phyloP scores from a whole-genome alignment of 2,888 invertebrate genomes.

The Eristalis tenax region DNA sequence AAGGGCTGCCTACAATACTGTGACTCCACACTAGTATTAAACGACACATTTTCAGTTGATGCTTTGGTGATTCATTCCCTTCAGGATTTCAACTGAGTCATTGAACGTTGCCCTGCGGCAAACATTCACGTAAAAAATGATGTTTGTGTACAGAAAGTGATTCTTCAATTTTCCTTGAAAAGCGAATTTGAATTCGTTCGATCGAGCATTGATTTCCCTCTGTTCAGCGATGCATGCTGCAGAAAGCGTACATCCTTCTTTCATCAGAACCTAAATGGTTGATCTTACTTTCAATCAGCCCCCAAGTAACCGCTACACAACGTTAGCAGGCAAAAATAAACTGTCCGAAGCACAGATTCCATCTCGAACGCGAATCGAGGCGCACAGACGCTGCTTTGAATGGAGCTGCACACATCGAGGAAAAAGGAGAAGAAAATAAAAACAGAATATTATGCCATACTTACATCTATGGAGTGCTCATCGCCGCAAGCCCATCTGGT shows the following conservation, averaged over 20 bases:
- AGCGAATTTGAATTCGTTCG: not conserved
- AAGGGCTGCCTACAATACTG: too few relatives aligned
- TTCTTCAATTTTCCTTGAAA: too few relatives aligned
- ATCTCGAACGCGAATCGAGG: not conserved
- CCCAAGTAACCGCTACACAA: not conserved
- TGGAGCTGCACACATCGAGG: not conserved
- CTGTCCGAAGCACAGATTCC: not conserved
- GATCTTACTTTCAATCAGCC: not conserved
- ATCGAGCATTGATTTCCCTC: not conserved
- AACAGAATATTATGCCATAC: conserved; percentile 77
- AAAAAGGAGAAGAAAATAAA: not conserved
- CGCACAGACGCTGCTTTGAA: not conserved
- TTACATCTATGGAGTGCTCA: conserved; percentile 93
- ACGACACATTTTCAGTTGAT: too few relatives aligned
- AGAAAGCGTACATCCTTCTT: too few relatives aligned
- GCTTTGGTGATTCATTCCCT: too few relatives aligned
- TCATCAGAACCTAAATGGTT: not conserved
- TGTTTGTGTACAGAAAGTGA: too few relatives aligned
- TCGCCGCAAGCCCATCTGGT: conserved; percentile 93
- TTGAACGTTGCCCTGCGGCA: too few relatives aligned
- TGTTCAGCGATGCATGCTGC: not conserved
- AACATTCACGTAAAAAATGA: too few relatives aligned
- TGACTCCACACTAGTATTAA: too few relatives aligned
- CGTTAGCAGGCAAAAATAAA: not conserved
- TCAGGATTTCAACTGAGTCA: too few relatives aligned